phyloP scores from a whole-genome alignment of 1,140 invertebrate genomes.

The Popillia japonica region DNA sequence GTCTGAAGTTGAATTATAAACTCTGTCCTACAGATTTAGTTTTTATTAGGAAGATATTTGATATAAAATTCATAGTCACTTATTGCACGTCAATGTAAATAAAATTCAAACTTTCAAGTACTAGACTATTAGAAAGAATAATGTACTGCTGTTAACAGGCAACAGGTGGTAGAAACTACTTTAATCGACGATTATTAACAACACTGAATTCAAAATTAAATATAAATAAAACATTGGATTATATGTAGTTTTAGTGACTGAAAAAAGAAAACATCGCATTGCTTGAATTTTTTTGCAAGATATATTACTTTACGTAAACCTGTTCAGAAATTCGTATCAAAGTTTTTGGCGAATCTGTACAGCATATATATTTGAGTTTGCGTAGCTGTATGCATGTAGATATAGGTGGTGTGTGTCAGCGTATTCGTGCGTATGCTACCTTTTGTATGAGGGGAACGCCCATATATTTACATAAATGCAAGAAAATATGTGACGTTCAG shows the following conservation, averaged over 20 bases:
- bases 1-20: too few species aligned
- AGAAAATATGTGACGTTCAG: slow-evolving; percentile 10
- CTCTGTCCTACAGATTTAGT: too few species aligned
- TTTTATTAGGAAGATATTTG: too few species aligned
- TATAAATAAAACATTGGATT: background rate
- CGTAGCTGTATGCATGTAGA: background rate
- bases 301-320: too few species aligned
- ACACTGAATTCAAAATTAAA: background rate
- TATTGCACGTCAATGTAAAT: too few species aligned
- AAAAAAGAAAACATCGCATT: background rate
- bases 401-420: background rate
- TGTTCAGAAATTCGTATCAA: background rate
- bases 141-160: background rate
- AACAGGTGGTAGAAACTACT: background rate
- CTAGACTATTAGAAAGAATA: too few species aligned
- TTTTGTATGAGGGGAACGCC: background rate
- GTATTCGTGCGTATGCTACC: background rate
- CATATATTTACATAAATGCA: slow-evolving; percentile 19
- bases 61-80: too few species aligned
- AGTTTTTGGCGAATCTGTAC: background rate
- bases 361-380: background rate
- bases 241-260: background rate
- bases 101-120: too few species aligned
- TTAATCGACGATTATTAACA: background rate
- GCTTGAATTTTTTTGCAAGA: too few species aligned